Evolutionary conservation across 2,888 invertebrate genomes (phyloP).

Genomic region (Eupithecia insigniata): DNA sequence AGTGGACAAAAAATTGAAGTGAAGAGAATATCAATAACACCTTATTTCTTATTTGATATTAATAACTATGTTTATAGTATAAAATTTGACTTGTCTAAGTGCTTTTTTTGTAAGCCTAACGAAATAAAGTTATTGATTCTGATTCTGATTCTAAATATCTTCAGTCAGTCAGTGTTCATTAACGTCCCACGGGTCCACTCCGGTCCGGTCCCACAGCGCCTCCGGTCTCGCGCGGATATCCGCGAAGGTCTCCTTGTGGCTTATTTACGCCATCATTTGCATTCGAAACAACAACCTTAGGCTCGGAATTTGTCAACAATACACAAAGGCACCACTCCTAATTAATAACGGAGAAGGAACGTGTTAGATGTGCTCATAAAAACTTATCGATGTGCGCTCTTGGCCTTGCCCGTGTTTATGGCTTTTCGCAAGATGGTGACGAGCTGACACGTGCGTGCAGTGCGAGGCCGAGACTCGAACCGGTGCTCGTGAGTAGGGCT

Average conservation of each 20-base stretch:
- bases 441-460: not conserved
- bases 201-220: not conserved
- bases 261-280: not conserved
- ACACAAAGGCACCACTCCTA: conserved; percentile 2
- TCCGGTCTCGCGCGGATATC: not conserved
- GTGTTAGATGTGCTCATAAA: not conserved
- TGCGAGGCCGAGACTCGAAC: not conserved
- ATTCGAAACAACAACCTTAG: not conserved
- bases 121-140: no score
- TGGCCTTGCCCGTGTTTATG: not conserved
- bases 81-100: no score
- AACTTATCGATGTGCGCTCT: not conserved
- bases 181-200: not conserved
- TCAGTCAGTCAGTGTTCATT: not conserved
- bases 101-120: no score
- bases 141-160: no score
- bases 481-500: no score
- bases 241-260: not conserved
- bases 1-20: no score
- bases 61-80: no score
- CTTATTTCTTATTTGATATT: no score
- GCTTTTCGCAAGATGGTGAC: not conserved
- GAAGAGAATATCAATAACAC: no score
- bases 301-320: not conserved
- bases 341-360: not conserved